Base-by-base conservation (phyloP, 2,888 invertebrate species). In the Notocelia uddmanniana region DNA sequence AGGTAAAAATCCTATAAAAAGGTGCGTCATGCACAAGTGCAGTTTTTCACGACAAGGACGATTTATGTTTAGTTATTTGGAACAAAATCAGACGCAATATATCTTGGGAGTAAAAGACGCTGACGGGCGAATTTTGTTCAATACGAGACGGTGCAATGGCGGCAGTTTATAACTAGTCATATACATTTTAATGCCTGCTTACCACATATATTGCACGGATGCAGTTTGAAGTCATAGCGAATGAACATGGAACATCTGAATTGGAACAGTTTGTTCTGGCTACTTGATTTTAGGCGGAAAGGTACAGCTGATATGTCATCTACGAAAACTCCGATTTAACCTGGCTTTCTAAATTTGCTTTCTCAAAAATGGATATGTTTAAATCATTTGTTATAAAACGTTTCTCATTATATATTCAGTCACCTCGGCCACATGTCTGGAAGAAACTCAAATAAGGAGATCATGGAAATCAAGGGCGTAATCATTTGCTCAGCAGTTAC, bases 161-260 rank as follows among this genome's bases (percentile, higher is more conserved):
- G 26, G 66, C 55, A 11, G 26, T 50, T 70, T 64, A 70, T 58
- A 70, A 64, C 70, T 37, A 58, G 58, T 41, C 64, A 41, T 58
- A 70, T 70, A 55, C 23, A 70, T 64, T 70, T 70, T 70, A 50
- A 70, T 70, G 70, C 41, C 58, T 70, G 64, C 63, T 64, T 64
- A 64, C 64, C 70, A 64, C 64, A 52, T 70, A 64, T 52, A 70
- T 64, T 52, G 58, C 50, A 26, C 45, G 66, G 26, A 45, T 57
- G 66, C 66, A 55, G 15, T 26, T 31, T 11, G 13, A 31, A 58
- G 19, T 58, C 18, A 18, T 26, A 23, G 55, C 9, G n/a, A 26
- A 55, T 15, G n/a, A 55, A 55, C 55, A 55, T 55, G 26, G 26
- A 55, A 55, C 45, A 45, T n/a, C 8, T 45, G 45, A 45, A 45